Conservation (phyloP, 2,797 vertebrate species). For the Acipenser ruthenus region DNA sequence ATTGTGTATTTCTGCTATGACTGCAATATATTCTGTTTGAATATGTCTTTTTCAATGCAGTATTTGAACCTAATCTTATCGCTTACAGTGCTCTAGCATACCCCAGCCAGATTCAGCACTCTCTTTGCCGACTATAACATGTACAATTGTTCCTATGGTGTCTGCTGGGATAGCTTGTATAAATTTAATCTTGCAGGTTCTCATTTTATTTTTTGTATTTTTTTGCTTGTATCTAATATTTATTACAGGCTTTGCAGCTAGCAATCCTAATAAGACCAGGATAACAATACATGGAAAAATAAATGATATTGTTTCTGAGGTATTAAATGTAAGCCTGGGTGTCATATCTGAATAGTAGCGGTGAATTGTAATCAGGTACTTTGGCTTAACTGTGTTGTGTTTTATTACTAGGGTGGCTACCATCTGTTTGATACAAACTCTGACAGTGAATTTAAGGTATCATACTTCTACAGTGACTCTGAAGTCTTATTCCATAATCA, state of each 20-base stretch:
- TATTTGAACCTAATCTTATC: too few species aligned
- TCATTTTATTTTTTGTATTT: slow-evolving; percentile 59
- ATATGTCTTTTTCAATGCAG: too few species aligned
- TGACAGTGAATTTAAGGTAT: slow-evolving; percentile 62
- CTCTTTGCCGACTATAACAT: too few species aligned
- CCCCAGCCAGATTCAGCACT: too few species aligned
- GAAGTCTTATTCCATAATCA: slow-evolving; percentile 82
- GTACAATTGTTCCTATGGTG: too few species aligned
- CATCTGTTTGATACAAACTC: slow-evolving; percentile 72
- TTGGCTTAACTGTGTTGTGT: slow-evolving; percentile 84
- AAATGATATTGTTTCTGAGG: slow-evolving; percentile 96
- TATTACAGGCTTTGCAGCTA: slow-evolving; percentile 81
- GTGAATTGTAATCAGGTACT: slow-evolving; percentile 98
- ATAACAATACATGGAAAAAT: slow-evolving; percentile 87
- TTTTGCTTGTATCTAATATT: slow-evolving; percentile 70
- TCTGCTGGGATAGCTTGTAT: background rate
- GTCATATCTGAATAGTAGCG: slow-evolving; percentile 79
- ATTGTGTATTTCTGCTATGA: too few species aligned
- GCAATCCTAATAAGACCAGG: slow-evolving; percentile 78
- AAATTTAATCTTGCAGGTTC: background rate
- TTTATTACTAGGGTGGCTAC: slow-evolving; percentile 74
- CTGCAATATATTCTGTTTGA: too few species aligned
- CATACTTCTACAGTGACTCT: slow-evolving; percentile 74
- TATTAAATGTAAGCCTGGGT: slow-evolving; percentile 89
- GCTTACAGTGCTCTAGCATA: too few species aligned